phyloP scores from a whole-genome alignment of 2,113 vertebrate species.

The Bubo bubo region DNA sequence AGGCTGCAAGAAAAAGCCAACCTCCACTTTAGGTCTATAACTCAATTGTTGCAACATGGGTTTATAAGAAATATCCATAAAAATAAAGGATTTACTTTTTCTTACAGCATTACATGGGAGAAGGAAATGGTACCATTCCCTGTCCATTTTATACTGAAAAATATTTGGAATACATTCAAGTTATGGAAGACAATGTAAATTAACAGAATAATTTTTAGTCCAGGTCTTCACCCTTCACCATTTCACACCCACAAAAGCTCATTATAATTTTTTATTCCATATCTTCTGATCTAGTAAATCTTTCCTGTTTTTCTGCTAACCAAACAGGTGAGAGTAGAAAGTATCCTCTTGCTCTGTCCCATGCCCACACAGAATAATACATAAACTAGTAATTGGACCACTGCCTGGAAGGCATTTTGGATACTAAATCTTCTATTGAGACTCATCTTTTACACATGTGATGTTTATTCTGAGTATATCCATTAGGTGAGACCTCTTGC shows the following conservation, averaged over 20 bases:
- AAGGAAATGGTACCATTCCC: not conserved
- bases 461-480: not conserved
- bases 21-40: not conserved
- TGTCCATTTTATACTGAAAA: not conserved
- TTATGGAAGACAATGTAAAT: not conserved
- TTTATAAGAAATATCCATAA: not conserved
- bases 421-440: not conserved
- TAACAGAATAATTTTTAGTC: not conserved
- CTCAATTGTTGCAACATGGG: not conserved
- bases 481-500: not conserved
- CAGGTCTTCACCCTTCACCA: not conserved
- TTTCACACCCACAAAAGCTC: not conserved
- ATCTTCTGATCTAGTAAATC: not conserved
- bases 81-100: not conserved
- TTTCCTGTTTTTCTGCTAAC: not conserved
- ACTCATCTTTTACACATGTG: not conserved
- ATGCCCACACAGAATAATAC: not conserved
- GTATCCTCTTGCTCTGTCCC: rapidly evolving
- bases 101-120: not conserved
- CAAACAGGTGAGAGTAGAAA: not conserved
- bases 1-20: not conserved
- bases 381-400: not conserved
- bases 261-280: not conserved
- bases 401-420: not conserved
- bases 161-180: not conserved